Evolutionary conservation across 2,888 invertebrate species (phyloP), one percentile per base, ranked within the genome.

Genomic region (Emmelina monodactyla): DNA sequence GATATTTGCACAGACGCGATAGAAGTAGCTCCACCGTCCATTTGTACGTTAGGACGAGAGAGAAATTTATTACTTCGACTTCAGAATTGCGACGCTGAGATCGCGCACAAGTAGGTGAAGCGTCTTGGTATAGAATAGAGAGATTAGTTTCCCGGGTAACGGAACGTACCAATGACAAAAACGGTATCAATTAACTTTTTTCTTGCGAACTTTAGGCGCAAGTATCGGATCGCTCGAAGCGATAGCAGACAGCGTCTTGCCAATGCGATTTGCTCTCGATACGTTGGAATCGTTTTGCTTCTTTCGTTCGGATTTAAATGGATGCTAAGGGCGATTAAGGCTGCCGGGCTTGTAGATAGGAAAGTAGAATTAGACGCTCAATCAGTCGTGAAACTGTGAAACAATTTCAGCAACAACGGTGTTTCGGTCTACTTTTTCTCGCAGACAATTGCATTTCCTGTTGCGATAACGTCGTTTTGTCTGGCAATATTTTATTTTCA

Each of bases 271-370:
- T 72, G 68, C 68, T 72, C 72, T 63, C 64, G 70, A 69, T 66
- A 59, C 66, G 70, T 62, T 55, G 64, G 69, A 65, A 75, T 72
- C 62, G 63, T 76, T 75, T 73, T 67, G 63, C 66, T 71, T 69
- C 67, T 70, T 73, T 75, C 70, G 57, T 67, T 63, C 57, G 58
- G 64, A 72, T 73, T 72, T 69, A 70, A 76, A 76, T 70, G 73
- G 75, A 68, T 67, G 62, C 64, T 63, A 49, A 57, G 51, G 56
- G 61, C 73, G 75, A 75, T 75, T 73, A 72, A 64, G 60, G 68
- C 60, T 68, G 63, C 64, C 61, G 57, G 51, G 53, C 53, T 58
- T 53, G 50, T 48, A 53, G 46, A 45, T 39, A 43, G 51, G 49
- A 58, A 62, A 62, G 54, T 51, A 58, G 61, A 64, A 68, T 70